A percentile compares a stretch with the other conserved stretches of the same genome.
Evolutionary conservation across 2,113 vertebrate species (phyloP).

Genomic region (Mionectes macconnelli): DNA sequence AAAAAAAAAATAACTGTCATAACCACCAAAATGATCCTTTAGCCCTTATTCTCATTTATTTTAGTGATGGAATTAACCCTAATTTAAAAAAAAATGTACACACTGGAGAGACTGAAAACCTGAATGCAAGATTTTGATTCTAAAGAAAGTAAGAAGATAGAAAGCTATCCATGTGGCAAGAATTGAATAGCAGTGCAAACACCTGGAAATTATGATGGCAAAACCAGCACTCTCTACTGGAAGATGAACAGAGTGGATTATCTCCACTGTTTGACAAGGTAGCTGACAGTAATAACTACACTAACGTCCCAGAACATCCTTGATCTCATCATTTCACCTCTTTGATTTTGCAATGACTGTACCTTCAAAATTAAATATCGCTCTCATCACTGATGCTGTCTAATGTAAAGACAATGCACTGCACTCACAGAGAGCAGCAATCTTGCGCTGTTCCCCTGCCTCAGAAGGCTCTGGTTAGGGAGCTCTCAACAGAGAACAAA

Average conservation of each 20-base stretch:
- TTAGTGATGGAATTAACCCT: not conserved
- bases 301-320: slow-evolving; percentile 30
- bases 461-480: not conserved
- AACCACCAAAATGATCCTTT: not conserved
- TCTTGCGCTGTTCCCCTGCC: not conserved
- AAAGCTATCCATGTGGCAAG: not conserved
- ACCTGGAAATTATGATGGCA: slow-evolving; percentile 21
- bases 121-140: not conserved
- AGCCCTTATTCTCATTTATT: not conserved
- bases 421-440: not conserved
- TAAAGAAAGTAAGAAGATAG: not conserved
- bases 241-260: slow-evolving; percentile 29
- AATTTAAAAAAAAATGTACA: not conserved
- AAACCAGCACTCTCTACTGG: not conserved
- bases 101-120: not conserved
- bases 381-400: slow-evolving; percentile 37
- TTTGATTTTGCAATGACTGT: slow-evolving; percentile 49
- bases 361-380: slow-evolving; percentile 44
- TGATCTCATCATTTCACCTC: slow-evolving; percentile 44
- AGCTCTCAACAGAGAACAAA: slow-evolving; percentile 39
- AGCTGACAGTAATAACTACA: slow-evolving; percentile 57
- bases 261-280: slow-evolving; percentile 40
- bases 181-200: not conserved
- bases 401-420: slow-evolving; percentile 18
- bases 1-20: not conserved